A percentile compares a stretch with the other conserved stretches of the same genome.
Evolutionary conservation across 2,888 invertebrate species (phyloP).

Genomic region (Ornithoptera alexandrae): DNA sequence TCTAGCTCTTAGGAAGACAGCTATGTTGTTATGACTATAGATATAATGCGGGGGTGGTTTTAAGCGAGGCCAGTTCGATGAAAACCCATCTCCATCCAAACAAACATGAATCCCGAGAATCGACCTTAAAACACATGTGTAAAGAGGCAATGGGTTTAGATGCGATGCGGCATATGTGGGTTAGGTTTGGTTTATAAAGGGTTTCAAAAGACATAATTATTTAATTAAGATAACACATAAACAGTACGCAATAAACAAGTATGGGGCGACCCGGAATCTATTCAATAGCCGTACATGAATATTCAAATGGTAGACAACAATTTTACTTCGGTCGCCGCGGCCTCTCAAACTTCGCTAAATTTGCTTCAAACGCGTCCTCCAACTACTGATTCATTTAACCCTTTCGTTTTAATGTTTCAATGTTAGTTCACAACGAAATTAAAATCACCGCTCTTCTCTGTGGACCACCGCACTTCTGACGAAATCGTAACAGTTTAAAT

Average conservation of each 20-base stretch:
- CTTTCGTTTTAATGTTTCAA: conserved; percentile 27
- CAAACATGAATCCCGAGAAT: too few relatives aligned
- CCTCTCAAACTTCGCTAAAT: conserved; percentile 30
- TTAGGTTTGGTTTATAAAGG: too few relatives aligned
- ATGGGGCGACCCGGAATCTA: conserved; percentile 7
- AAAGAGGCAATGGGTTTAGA: too few relatives aligned
- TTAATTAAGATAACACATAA: conserved; percentile 22
- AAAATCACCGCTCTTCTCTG: conserved; percentile 15
- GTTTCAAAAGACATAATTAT: neutral
- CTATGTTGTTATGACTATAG: too few relatives aligned
- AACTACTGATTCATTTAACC: conserved; percentile 32
- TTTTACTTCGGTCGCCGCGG: conserved; percentile 24
- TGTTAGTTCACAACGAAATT: conserved; percentile 22
- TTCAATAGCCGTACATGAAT: conserved; percentile 32
- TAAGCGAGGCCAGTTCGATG: too few relatives aligned
- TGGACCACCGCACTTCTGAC: conserved; percentile 1
- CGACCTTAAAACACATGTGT: too few relatives aligned
- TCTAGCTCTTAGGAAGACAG: too few relatives aligned
- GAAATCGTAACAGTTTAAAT: neutral
- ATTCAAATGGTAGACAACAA: conserved; percentile 30
- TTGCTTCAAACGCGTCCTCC: conserved; percentile 24
- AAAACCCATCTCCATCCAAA: too few relatives aligned
- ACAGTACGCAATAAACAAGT: conserved; percentile 21
- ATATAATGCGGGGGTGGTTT: too few relatives aligned
- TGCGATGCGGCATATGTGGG: too few relatives aligned